A percentile compares a stretch with the other conserved stretches of the same genome.
phyloP scores from a whole-genome alignment of 2,797 vertebrate species.

The Parauchenoglanis ngamensis region DNA sequence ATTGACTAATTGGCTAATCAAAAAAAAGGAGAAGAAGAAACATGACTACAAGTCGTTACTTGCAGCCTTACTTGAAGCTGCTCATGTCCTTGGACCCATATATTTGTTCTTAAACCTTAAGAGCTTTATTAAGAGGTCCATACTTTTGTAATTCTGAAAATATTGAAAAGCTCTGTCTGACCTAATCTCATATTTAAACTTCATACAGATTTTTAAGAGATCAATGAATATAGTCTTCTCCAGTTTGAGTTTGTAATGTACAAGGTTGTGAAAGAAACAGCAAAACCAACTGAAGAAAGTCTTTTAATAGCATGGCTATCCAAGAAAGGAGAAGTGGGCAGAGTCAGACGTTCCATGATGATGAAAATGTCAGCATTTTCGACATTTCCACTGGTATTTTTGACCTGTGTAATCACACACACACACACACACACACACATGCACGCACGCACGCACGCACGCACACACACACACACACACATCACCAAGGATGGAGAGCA shows the following conservation, averaged over 20 bases:
- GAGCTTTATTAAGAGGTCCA: background rate
- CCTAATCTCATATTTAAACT: background rate
- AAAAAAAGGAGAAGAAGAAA: no score
- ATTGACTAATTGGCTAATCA: no score
- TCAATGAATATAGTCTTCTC: background rate
- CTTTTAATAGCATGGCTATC: slow-evolving; percentile 29
- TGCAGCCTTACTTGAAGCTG: background rate
- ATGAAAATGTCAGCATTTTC: slow-evolving; percentile 16
- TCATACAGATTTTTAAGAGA: background rate
- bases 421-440: background rate
- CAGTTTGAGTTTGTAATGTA: background rate
- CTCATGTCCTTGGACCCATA: background rate
- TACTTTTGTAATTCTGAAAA: background rate
- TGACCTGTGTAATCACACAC: slow-evolving; percentile 15
- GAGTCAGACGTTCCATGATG: slow-evolving; percentile 16
- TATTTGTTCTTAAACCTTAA: background rate
- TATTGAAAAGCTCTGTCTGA: background rate
- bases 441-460: background rate
- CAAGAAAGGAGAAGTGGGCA: slow-evolving; percentile 31
- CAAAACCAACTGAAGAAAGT: background rate
- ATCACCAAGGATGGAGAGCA: background rate
- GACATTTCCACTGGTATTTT: slow-evolving; percentile 27
- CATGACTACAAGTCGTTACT: no score
- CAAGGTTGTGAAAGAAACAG: slow-evolving; percentile 16
- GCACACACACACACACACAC: background rate